phyloP scores from a whole-genome alignment of 2,797 vertebrate genomes.

The Fringilla coelebs region DNA sequence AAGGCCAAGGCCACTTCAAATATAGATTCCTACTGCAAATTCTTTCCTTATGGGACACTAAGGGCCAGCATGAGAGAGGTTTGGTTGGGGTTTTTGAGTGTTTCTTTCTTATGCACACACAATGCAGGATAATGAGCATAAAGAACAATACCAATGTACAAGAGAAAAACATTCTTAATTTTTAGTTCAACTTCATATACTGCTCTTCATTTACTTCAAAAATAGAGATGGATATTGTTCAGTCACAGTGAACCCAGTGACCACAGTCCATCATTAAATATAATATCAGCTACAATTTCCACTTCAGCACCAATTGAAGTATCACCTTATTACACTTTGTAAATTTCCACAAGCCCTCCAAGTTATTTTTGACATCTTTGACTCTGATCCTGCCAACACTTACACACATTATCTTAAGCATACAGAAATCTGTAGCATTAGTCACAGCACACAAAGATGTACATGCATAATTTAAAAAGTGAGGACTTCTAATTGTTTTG shows the following conservation, averaged over 20 bases:
- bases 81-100: not conserved
- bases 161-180: not conserved
- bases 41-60: not conserved
- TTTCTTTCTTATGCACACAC: not conserved
- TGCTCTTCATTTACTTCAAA: constrained; percentile 13
- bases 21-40: not conserved
- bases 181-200: not conserved
- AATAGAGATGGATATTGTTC: constrained; percentile 6
- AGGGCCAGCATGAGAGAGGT: not conserved
- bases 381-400: constrained; percentile 55
- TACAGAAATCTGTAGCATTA: constrained; percentile 15
- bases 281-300: constrained; percentile 31
- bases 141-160: not conserved
- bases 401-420: constrained; percentile 22
- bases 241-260: constrained; percentile 35
- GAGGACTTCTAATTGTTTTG: constrained; percentile 12
- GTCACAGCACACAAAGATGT: not conserved
- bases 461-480: not conserved
- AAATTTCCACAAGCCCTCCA: constrained; percentile 61
- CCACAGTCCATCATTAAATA: constrained; percentile 52
- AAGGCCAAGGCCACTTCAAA: not conserved
- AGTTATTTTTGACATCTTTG: constrained; percentile 62
- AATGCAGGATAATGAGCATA: not conserved
- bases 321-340: constrained; percentile 61
- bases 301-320: constrained; percentile 44